Evolutionary conservation across 2,888 invertebrate species (phyloP), one percentile per base, ranked within the genome.

Genomic region (Lottia scabra): DNA sequence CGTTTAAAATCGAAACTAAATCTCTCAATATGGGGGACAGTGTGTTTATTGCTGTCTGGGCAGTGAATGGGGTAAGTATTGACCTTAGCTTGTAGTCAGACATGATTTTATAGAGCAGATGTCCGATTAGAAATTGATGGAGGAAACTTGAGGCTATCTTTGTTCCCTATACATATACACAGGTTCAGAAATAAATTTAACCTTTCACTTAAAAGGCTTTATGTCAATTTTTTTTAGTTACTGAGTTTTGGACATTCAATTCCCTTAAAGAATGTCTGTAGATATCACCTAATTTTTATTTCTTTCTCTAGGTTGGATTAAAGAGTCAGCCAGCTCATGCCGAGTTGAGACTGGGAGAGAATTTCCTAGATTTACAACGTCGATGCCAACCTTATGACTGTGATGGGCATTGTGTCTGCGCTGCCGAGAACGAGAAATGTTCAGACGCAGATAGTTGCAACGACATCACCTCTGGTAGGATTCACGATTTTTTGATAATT

Each of bases 41-140:
- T 23, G 66, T 76, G n/a, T 76, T 72, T 56, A 38, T 74, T n/a
- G 48, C 71, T 23, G 43, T 76, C 19, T 74, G 73, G 76, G 76
- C 76, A 30, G 72, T 76, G 16, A 76, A 76, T 44, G 67, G 67
- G 63, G 76, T 76, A 46, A 63, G 73, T 73, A 23, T 56, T 56
- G 19, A 19, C n/a, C n/a, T n/a, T 6, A n/a, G 12, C 23, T 56
- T 56, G 12, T 56, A 19, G 2, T 56, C n/a, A n/a, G n/a, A n/a
- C n/a, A n/a, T n/a, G n/a, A n/a, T n/a, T n/a, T n/a, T n/a, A n/a
- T n/a, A n/a, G n/a, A n/a, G n/a, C n/a, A n/a, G n/a, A n/a, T n/a
- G n/a, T n/a, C n/a, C n/a, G n/a, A n/a, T n/a, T n/a, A n/a, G n/a
- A n/a, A n/a, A n/a, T n/a, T n/a, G n/a, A n/a, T n/a, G n/a, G n/a